These are phyloP conservation scores for Myiagra hebetior DNA, from an alignment of 2,113 vertebrate species.

Conservation along the genomic window DNA sequence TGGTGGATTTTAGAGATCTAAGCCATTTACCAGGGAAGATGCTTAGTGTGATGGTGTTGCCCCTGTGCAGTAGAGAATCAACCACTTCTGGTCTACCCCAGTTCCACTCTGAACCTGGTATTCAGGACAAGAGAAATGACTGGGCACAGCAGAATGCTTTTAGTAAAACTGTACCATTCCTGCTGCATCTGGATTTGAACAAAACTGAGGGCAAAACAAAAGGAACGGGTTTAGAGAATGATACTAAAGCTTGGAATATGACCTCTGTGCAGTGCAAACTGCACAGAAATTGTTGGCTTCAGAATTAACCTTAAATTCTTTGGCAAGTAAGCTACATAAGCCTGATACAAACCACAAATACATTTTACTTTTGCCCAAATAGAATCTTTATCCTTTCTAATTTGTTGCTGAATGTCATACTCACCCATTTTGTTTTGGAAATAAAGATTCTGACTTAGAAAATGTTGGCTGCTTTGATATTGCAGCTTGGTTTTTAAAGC, in stretches of 20 bases:
- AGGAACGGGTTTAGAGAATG: constrained; percentile 20
- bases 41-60: not conserved
- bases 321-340: constrained; percentile 19
- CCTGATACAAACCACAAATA: constrained; percentile 41
- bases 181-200: not conserved
- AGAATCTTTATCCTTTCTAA: constrained; percentile 28
- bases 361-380: constrained; percentile 18
- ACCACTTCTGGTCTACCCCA: not conserved
- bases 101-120: not conserved
- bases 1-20: not conserved
- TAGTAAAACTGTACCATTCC: not conserved
- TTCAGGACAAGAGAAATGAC: not conserved
- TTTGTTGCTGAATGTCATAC: constrained; percentile 41
- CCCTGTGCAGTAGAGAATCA: not conserved
- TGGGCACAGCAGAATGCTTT: not conserved
- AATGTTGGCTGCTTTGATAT: not conserved
- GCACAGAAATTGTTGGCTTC: constrained; percentile 21
- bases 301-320: constrained; percentile 46
- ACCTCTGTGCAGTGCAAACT: not conserved
- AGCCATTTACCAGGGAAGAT: not conserved
- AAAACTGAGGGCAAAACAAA: constrained; percentile 9
- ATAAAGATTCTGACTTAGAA: constrained; percentile 12
- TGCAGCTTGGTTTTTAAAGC: not conserved
- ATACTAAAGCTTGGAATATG: constrained; percentile 8
- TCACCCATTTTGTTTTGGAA: constrained; percentile 36